Evolutionary conservation across 2,113 vertebrate genomes (phyloP), one percentile per base, ranked within the genome.

Genomic region (Progne subis): DNA sequence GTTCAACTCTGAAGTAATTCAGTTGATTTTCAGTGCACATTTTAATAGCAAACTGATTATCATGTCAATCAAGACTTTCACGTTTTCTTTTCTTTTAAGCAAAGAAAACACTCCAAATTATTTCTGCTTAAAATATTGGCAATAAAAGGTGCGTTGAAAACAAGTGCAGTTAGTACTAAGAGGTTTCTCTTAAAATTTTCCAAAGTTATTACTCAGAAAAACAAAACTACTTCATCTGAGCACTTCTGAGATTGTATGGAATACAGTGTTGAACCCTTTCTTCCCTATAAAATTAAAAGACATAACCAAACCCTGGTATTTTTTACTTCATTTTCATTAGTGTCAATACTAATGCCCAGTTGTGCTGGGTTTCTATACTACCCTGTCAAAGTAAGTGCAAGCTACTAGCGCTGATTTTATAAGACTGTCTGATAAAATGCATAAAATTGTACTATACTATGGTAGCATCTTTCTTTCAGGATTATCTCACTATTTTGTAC

Each of bases 41-140:
- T 94, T 86, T 92, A 79, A 86, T 71, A 90, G 49, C 4, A 26
- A 92, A 83, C 46, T 34, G 83, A 81, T 67, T 94, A 96, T 91
- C 77, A 53, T 44, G 69, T 91, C 96, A 92, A 77, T 92, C 88
- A 88, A 26, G n/a, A 78, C 28, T 91, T 90, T 50, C 34, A 34
- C 71, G 46, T 89, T 94, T 95, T 91, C 65, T 44, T 90, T 84
- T 63, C 64, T 92, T 88, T 71, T 37, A 79, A 77, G 37, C 23
- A 84, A 91, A 87, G 60, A 92, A 90, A 92, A 8, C 29, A 59
- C 26, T 83, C 23, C 32, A 83, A 61, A 82, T 94, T 82, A 75
- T 28, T 32, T 78, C 60, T 71, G 10, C 41, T 68, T 88, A 81
- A 87, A 94, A 94, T 93, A 88, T 24, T 77, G 19, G 5, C 34